phyloP scores from a whole-genome alignment of 2,888 invertebrate species.

The Anodontia alba region DNA sequence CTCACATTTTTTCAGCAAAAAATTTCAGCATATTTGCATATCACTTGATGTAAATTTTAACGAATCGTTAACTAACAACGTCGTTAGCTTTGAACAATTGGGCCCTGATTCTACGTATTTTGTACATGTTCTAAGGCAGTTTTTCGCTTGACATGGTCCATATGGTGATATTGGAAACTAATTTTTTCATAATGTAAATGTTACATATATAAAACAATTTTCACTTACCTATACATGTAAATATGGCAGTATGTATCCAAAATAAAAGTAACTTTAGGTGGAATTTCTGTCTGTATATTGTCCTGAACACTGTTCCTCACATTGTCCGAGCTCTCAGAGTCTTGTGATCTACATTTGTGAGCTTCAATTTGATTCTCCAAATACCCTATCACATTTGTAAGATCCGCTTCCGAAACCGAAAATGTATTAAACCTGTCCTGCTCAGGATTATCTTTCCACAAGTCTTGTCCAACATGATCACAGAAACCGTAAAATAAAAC shows the following conservation, averaged over 20 bases:
- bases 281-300: conserved; percentile 63
- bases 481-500: conserved; percentile 49
- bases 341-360: conserved; percentile 52
- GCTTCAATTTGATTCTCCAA: conserved; percentile 76
- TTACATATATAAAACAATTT: too few relatives aligned
- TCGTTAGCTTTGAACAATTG: too few relatives aligned
- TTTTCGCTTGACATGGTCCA: too few relatives aligned
- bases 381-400: conserved; percentile 78
- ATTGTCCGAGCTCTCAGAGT: conserved; percentile 60
- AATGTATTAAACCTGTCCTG: conserved; percentile 79
- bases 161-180: too few relatives aligned
- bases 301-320: conserved; percentile 63
- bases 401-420: conserved; percentile 78
- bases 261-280: conserved; percentile 78
- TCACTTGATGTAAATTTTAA: too few relatives aligned
- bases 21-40: too few relatives aligned
- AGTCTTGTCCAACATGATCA: conserved; percentile 62
- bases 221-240: conserved; percentile 78
- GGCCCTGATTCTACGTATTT: too few relatives aligned
- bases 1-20: too few relatives aligned
- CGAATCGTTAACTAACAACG: too few relatives aligned
- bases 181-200: too few relatives aligned
- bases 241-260: conserved; percentile 81
- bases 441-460: conserved; percentile 81
- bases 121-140: too few relatives aligned